Evolutionary conservation across 2,113 vertebrate genomes (phyloP).

Genomic region (Odontophorus gujanensis): DNA sequence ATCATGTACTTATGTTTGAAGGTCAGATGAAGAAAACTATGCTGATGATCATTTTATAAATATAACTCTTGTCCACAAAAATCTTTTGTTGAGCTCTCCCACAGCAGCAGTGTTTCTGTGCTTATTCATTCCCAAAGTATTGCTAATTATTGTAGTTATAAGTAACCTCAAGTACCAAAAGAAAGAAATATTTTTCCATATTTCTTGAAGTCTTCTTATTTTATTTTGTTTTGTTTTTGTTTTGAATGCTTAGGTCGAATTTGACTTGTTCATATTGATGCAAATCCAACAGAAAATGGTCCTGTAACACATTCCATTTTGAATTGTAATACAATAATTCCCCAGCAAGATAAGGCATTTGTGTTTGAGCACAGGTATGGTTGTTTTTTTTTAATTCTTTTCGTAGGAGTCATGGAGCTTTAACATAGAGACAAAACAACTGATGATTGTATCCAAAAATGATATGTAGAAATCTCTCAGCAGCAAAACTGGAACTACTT

Average conservation of each 20-base stretch:
- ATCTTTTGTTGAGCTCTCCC: background rate
- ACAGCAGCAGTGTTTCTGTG: background rate
- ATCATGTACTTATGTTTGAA: background rate
- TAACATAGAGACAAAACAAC: background rate
- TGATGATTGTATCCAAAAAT: background rate
- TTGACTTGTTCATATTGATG: background rate
- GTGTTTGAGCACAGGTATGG: background rate
- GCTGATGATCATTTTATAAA: background rate
- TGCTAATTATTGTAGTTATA: background rate
- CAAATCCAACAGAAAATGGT: background rate
- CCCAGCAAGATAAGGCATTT: background rate
- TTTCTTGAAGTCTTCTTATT: background rate
- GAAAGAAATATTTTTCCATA: background rate
- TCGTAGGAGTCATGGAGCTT: background rate
- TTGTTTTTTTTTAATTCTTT: background rate
- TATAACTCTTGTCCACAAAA: background rate
- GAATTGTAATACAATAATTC: background rate
- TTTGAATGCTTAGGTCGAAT: background rate
- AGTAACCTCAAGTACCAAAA: background rate
- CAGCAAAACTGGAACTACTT: background rate
- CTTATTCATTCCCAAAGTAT: background rate
- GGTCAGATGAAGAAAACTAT: background rate
- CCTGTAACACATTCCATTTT: background rate
- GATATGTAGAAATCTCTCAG: background rate
- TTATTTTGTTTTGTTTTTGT: background rate